Evolutionary conservation across 2,888 invertebrate genomes (phyloP).

Genomic region (Caradrina kadenii): DNA sequence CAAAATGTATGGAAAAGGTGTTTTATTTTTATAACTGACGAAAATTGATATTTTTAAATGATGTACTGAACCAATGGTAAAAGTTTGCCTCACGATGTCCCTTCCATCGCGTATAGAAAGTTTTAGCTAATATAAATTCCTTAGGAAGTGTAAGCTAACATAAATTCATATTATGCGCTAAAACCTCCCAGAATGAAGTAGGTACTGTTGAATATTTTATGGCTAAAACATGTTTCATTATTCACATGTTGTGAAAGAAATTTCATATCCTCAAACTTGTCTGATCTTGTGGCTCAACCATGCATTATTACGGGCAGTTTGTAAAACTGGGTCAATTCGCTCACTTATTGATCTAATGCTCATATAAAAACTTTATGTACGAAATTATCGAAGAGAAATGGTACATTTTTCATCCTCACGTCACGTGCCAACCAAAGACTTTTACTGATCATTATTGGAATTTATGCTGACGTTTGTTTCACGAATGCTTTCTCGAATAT

Average conservation of each 20-base stretch:
- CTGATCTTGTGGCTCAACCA: conserved; percentile 56
- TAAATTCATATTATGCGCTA: conserved; percentile 4
- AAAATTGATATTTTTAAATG: too few relatives aligned
- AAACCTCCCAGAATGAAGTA: conserved; percentile 17
- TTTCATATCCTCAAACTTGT: conserved; percentile 53
- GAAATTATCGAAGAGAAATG: conserved; percentile 53
- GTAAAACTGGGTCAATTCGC: conserved; percentile 73
- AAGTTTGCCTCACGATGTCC: too few relatives aligned
- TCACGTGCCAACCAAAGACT: conserved; percentile 43
- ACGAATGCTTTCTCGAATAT: conserved; percentile 16
- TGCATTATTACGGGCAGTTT: conserved; percentile 72
- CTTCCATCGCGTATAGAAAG: too few relatives aligned
- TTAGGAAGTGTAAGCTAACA: conserved; percentile 10
- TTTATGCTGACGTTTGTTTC: conserved; percentile 45
- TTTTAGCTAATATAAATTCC: conserved; percentile 6
- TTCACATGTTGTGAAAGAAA: conserved; percentile 42
- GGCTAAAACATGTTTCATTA: conserved; percentile 38
- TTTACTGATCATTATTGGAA: conserved; percentile 43
- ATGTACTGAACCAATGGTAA: too few relatives aligned
- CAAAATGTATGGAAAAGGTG: too few relatives aligned
- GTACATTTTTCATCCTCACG: conserved; percentile 47
- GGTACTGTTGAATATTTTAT: conserved; percentile 5
- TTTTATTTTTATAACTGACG: too few relatives aligned
- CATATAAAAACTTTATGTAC: conserved; percentile 62
- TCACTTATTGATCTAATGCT: conserved; percentile 74